Evolutionary conservation across 2,113 vertebrate species (phyloP).

Genomic region (Crotophaga sulcirostris): DNA sequence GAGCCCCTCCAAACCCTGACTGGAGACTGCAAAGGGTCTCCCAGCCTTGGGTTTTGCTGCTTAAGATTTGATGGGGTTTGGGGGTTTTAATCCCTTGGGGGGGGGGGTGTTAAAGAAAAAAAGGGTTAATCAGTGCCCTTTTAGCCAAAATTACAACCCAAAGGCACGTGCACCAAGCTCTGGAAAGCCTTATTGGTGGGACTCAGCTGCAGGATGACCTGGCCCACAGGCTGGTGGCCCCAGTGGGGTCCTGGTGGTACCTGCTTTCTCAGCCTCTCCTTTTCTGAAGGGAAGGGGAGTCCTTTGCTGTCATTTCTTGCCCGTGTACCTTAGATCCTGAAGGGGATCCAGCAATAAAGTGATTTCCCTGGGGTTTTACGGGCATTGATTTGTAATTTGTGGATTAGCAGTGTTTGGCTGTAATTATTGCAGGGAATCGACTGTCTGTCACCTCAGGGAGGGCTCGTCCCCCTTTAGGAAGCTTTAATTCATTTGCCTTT

Average conservation of each 20-base stretch:
- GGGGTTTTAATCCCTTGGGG: not conserved
- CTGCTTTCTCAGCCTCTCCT: not conserved
- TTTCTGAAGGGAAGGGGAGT: not conserved
- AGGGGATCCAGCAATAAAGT: conserved; percentile 10
- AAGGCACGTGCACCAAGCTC: fast-evolving
- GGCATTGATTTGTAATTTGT: conserved; percentile 59
- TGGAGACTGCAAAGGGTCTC: not conserved
- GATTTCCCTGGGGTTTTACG: conserved; percentile 41
- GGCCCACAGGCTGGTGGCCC: not conserved
- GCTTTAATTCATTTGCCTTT: conserved; percentile 19
- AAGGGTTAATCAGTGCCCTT: not conserved
- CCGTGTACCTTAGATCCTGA: not conserved
- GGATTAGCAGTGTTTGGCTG: conserved; percentile 59
- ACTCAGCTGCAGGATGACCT: not conserved
- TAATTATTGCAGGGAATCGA: conserved; percentile 58
- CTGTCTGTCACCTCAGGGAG: conserved; percentile 20
- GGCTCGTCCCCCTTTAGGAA: not conserved
- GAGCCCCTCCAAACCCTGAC: not conserved
- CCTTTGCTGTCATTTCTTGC: not conserved
- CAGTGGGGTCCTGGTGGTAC: not conserved
- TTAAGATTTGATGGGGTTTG: not conserved
- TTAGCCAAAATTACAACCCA: not conserved
- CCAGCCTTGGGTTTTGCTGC: not conserved
- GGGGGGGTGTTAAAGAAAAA: not conserved
- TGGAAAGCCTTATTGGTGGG: not conserved